A percentile compares a stretch with the other conserved stretches of the same genome.
Evolutionary conservation across 1,140 invertebrate genomes (phyloP).

Genomic region (Drosophila santomea): DNA sequence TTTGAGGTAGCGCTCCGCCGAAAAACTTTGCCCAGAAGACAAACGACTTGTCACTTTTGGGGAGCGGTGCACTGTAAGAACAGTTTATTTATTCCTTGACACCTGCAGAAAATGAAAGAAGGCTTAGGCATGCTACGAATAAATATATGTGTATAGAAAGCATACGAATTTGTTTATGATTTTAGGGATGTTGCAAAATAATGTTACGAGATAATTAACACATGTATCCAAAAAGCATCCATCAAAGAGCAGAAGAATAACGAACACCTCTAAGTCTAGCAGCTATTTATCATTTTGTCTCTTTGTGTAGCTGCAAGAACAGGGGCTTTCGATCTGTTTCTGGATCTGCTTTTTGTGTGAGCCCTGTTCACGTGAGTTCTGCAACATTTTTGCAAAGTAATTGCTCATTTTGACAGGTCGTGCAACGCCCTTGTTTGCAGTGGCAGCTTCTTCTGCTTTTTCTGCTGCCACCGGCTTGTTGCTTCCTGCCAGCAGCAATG

Average conservation of each 20-base stretch:
- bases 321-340: conserved; percentile 17
- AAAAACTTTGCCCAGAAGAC: conserved; percentile 65
- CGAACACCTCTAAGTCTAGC: neutral
- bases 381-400: conserved; percentile 83
- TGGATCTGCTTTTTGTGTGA: conserved; percentile 31
- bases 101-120: too few relatives aligned
- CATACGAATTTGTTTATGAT: too few relatives aligned
- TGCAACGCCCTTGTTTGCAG: conserved; percentile 78
- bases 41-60: conserved; percentile 63
- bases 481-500: conserved; percentile 65
- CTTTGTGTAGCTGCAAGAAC: conserved; percentile 22
- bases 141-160: too few relatives aligned
- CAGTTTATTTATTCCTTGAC: neutral
- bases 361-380: conserved; percentile 70
- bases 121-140: too few relatives aligned
- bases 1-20: conserved; percentile 46
- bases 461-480: conserved; percentile 60
- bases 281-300: neutral
- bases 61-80: conserved; percentile 11
- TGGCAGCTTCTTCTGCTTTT: conserved; percentile 25
- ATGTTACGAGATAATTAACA: too few relatives aligned
- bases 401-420: conserved; percentile 82
- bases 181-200: too few relatives aligned
- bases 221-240: too few relatives aligned
- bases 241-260: too few relatives aligned